A percentile compares a stretch with the other conserved stretches of the same genome.
Conservation (phyloP, 92 coral and sea anemone species). For the Phymanthus crucifer region DNA sequence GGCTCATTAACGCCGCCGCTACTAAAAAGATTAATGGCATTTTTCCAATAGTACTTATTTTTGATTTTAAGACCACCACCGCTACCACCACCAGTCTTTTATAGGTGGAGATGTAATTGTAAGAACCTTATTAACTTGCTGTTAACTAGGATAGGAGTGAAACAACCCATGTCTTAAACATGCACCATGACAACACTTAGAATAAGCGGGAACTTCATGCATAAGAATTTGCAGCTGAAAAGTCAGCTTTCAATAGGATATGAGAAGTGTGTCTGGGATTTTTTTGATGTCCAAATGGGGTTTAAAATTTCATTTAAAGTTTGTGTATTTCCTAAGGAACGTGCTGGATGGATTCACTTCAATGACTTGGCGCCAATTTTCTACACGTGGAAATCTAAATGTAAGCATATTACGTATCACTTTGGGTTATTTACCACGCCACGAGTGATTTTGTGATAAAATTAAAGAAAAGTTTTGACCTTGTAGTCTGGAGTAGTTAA, state of each 20-base stretch:
- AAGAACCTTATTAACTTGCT: background rate
- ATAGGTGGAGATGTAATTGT: background rate
- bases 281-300: background rate
- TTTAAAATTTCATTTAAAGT: background rate
- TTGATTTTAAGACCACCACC: no score
- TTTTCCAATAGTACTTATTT: conserved; percentile 13
- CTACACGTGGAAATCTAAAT: conserved; percentile 25
- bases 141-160: background rate
- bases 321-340: background rate
- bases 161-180: background rate
- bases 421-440: background rate
- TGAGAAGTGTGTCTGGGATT: background rate
- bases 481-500: background rate
- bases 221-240: background rate
- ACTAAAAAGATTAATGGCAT: conserved; percentile 12
- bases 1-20: background rate
- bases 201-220: background rate
- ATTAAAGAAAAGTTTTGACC: background rate
- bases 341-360: conserved; percentile 16
- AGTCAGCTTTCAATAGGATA: background rate
- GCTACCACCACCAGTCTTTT: conserved; percentile 9
- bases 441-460: background rate
- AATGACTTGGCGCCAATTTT: conserved; percentile 26
- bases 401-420: background rate
- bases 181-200: background rate